Percentiles rank a stretch among this genome's conserved stretches.
These are phyloP conservation scores for Nomada ruficornis DNA, from an alignment of 2,888 invertebrate genomes.

Conservation along the genomic window DNA sequence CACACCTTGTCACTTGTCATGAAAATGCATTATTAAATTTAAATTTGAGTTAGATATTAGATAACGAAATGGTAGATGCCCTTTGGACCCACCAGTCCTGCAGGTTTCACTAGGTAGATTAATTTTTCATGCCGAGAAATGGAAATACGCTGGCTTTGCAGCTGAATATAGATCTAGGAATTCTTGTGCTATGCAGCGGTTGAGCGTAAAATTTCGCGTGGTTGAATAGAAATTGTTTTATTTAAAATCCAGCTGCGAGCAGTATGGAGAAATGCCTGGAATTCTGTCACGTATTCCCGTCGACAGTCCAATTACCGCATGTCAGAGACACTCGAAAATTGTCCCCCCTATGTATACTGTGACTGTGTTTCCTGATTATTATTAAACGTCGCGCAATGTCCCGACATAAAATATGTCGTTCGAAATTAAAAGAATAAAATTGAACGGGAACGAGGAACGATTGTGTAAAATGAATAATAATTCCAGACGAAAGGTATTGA, in stretches of 20 bases:
- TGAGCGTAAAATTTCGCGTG: conserved; percentile 36
- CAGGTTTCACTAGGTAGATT: neutral
- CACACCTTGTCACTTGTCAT: no score
- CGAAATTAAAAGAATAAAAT: neutral
- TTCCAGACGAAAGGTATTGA: neutral
- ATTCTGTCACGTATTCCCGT: conserved; percentile 50
- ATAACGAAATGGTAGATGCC: no score
- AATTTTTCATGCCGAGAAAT: neutral
- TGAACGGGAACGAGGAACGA: neutral
- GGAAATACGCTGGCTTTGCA: neutral
- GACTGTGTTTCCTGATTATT: conserved; percentile 29
- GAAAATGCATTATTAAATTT: no score
- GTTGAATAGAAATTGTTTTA: conserved; percentile 48
- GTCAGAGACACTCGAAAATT: conserved; percentile 54
- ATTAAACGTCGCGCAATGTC: conserved; percentile 8
- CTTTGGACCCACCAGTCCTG: no score
- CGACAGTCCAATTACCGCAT: conserved; percentile 58
- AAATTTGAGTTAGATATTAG: no score
- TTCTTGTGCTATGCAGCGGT: conserved; percentile 1
- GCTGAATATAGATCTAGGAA: neutral
- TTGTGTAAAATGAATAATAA: neutral
- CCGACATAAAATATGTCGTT: neutral
- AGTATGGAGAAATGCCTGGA: conserved; percentile 19
- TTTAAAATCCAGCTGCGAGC: conserved; percentile 35
- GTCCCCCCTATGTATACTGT: conserved; percentile 22